Evolutionary conservation across 2,888 invertebrate genomes (phyloP).

Genomic region (Xestia rhomboidea): DNA sequence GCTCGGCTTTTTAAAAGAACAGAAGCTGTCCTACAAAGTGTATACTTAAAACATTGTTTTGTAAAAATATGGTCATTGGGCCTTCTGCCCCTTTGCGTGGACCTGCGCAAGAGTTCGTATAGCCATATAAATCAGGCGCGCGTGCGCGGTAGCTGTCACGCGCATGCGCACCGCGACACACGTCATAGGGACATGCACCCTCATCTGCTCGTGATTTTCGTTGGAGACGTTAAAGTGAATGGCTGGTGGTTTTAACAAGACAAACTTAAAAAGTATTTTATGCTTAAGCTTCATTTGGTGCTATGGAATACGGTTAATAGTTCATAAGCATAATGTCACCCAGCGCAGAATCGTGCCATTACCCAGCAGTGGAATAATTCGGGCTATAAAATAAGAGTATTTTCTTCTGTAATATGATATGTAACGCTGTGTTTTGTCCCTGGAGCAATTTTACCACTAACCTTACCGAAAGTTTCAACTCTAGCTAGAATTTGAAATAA

Average conservation of each 20-base stretch:
- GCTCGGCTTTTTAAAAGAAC: neutral
- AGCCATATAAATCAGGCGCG: constrained; percentile 73
- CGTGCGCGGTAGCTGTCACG: constrained; percentile 73
- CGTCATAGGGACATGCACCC: constrained; percentile 53
- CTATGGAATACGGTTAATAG: neutral
- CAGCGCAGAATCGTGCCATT: neutral
- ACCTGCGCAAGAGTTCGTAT: constrained; percentile 36
- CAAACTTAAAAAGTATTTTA: neutral
- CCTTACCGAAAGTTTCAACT: neutral
- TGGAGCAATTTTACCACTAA: neutral
- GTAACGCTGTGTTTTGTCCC: neutral
- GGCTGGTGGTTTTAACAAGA: neutral
- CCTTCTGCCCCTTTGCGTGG: constrained; percentile 25
- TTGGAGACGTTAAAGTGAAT: constrained; percentile 10
- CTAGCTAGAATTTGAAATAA: neutral
- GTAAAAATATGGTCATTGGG: neutral
- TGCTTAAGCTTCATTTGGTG: neutral
- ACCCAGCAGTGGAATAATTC: neutral
- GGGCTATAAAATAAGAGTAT: neutral
- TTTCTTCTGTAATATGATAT: neutral
- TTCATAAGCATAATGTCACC: neutral
- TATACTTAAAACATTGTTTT: neutral
- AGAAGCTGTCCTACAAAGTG: too few relatives aligned
- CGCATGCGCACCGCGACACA: constrained; percentile 56
- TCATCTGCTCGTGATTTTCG: constrained; percentile 58